Percentiles rank a stretch among this genome's conserved stretches.
phyloP scores from a whole-genome alignment of 37 sponge, comb jelly and placozoan species.

The Lycopodina hypogea region DNA sequence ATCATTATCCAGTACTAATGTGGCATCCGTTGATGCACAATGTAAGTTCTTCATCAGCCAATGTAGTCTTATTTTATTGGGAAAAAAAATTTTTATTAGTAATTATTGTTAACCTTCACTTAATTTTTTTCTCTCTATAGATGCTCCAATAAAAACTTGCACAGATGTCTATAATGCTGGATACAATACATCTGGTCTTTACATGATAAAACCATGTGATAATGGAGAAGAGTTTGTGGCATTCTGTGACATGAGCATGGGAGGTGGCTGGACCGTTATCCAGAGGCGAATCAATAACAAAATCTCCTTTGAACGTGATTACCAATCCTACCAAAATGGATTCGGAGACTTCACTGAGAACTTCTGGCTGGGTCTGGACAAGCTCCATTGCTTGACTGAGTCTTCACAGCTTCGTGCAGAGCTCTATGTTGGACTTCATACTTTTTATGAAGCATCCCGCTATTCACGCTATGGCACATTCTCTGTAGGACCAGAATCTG shows the following conservation, averaged over 20 bases:
- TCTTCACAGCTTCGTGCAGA: slow-evolving; percentile 10
- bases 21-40: slow-evolving; percentile 33
- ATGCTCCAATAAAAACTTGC: slow-evolving; percentile 46
- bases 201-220: slow-evolving; percentile 27
- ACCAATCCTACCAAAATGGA: slow-evolving; percentile 43
- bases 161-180: slow-evolving; percentile 47
- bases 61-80: not conserved
- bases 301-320: slow-evolving; percentile 33
- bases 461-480: slow-evolving; percentile 22
- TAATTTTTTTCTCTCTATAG: slow-evolving; percentile 16
- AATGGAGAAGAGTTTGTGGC: slow-evolving; percentile 29
- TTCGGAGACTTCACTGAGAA: slow-evolving; percentile 54
- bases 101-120: not conserved
- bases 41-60: not conserved
- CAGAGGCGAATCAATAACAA: slow-evolving; percentile 37
- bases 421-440: slow-evolving; percentile 30
- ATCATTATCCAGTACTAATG: too few relatives aligned
- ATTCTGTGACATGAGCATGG: slow-evolving; percentile 61
- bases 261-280: slow-evolving; percentile 70
- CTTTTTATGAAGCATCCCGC: not conserved
- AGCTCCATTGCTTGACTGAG: slow-evolving; percentile 41
- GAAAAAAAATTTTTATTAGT: not conserved
- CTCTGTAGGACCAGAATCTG: slow-evolving; percentile 18
- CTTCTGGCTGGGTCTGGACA: slow-evolving; percentile 68
- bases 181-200: slow-evolving; percentile 35